These are phyloP conservation scores for Bucco capensis DNA, from an alignment of 2,113 vertebrate genomes.

Conservation along the genomic window DNA sequence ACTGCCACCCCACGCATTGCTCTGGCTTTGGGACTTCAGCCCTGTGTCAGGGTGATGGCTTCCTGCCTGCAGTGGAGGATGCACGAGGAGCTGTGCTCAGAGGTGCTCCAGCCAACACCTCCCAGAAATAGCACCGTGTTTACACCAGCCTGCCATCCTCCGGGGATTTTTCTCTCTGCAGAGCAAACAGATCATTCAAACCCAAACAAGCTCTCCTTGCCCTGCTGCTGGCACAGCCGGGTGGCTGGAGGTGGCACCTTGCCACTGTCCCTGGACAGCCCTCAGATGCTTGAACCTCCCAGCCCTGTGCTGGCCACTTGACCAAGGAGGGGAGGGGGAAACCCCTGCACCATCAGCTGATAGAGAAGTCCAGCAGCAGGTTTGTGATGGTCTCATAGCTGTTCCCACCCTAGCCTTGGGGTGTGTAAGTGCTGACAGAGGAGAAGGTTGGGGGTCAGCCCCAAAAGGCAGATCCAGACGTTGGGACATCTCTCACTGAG, in stretches of 20 bases:
- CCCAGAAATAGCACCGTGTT: slow-evolving; percentile 24
- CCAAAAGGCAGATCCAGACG: not conserved
- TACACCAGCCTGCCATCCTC: not conserved
- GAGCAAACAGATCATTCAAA: not conserved
- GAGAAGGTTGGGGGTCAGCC: not conserved
- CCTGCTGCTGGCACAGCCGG: not conserved
- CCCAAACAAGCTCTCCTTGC: not conserved
- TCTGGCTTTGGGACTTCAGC: not conserved
- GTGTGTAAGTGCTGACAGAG: not conserved
- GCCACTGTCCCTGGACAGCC: rapidly evolving
- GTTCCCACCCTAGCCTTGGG: not conserved
- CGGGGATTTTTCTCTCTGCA: not conserved
- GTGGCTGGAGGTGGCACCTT: not conserved
- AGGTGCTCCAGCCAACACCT: not conserved
- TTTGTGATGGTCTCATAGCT: not conserved
- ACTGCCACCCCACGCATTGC: rapidly evolving
- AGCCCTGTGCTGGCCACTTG: not conserved
- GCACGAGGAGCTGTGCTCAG: not conserved
- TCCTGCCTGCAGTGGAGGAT: not conserved
- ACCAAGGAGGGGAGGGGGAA: not conserved
- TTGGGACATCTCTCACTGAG: not conserved
- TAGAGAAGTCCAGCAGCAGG: not conserved
- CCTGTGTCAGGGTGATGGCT: rapidly evolving
- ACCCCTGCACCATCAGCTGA: not conserved
- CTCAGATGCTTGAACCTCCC: rapidly evolving